Evolutionary conservation across 2,113 vertebrate genomes (phyloP), one percentile per base, ranked within the genome.

Genomic region (Burhinus oedicnemus): DNA sequence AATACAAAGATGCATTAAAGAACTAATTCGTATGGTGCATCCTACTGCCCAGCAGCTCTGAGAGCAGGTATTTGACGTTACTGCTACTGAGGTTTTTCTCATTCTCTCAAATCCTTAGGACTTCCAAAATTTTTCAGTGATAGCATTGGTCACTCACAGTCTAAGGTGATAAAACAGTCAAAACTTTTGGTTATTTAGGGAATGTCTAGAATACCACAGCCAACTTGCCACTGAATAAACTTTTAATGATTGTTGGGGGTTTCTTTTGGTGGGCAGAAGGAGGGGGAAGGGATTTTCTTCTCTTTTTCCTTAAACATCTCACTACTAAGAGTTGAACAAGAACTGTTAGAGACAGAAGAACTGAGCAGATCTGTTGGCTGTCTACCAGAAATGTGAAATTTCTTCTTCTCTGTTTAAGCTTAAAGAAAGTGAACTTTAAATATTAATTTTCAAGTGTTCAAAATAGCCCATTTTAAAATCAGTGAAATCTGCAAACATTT

Each of bases 281-380:
- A 12, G 1, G 9, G 0, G 1, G 8, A 8, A 26, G 15, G 9
- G 21, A n/a, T 30, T 78, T 74, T 78, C 1, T 5, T n/a, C 5
- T 6, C 66, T 83, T 89, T 91, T 55, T 6, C 6, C 15, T 76
- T 77, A 74, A 70, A 61, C 3, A 8, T 82, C 51, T 87, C 34
- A 61, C 17, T 52, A 30, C 10, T 47, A 65, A 2, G 23, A 49
- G 7, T 8, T 68, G 34, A 85, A 88, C 5, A 89, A 57, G 29
- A 49, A 51, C 6, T 36, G 22, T 58, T 62, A 44, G 15, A 90
- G n/a, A 36, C 30, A 87, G 15, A 58, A 64, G 15, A 95, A 51
- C 16, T n/a, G 36, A 89, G 22, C 15, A 42, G 21, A 58, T 89
- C 26, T 61, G 14, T 49, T 44, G 47, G 42, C 11, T 57, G 60